Base-by-base conservation (phyloP, 2,797 vertebrate species). In the Mormyrus proboscirostris region DNA sequence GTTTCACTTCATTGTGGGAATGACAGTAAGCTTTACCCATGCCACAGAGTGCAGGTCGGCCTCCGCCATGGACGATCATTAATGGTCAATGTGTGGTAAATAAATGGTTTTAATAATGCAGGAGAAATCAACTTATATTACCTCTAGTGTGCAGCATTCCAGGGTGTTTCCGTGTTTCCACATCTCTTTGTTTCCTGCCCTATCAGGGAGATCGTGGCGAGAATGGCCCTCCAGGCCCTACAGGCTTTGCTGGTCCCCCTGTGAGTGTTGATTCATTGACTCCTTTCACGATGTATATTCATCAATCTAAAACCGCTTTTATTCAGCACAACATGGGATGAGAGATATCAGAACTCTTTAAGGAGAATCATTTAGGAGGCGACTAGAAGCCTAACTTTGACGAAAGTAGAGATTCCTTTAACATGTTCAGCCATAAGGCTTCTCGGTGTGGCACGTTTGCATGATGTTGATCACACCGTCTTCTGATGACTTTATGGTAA, bases 201-300 rank as follows among this genome's bases (percentile, higher is more conserved):
- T 88, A 59, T 0, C 92, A 99, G 98, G 98, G 98, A 2, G 98
- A 99, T 88, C 98, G 98, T 10, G 98, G 98, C 87, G 98, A 99
- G 95, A 93, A 92, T 0, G 98, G 98, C 47, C 96, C 98, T 91
- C 97, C 98, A 0, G 98, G 98, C 2, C 98, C 98, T 0, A 98
- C 98, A 33, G 98, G 98, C 49, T 99, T 99, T 6, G 98, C 98
- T 8, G 98, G 98, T n/a, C 98, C 98, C 91, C 98, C 98, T 83
- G 98, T 99, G 92, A 97, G 97, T 97, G 92, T 86, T 88, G 49
- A 89, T n/a, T 50, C 69, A 10, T 12, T 16, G 16, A 51, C 9
- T 41, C 29, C 22, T 22, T 41, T 53, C 29, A 44, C 22, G 22
- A 29, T 22, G 49, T 16, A 16, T 47, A 44, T 7, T 8, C 73